These are phyloP conservation scores for Eulemur macaco DNA, from an alignment of 2,113 vertebrate genomes.

Conservation along the genomic window DNA sequence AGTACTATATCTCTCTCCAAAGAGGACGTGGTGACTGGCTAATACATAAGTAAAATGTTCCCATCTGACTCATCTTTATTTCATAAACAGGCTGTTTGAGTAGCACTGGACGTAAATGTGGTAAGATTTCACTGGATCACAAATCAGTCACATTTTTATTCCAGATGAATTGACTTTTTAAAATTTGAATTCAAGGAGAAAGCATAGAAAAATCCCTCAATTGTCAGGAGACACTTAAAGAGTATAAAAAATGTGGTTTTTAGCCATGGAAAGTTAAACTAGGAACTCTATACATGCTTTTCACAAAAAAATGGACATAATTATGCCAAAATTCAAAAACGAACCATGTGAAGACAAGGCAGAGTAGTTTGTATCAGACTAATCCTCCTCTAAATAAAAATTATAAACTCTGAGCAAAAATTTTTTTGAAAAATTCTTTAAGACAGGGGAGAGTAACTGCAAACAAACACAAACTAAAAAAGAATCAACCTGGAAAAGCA, in stretches of 20 bases:
- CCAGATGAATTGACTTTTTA: not conserved
- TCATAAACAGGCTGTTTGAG: not conserved
- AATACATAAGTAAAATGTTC: not conserved
- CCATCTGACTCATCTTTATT: not conserved
- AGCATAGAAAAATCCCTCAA: not conserved
- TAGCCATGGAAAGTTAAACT: not conserved
- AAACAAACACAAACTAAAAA: not conserved
- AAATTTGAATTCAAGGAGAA: not conserved
- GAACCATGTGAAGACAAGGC: not conserved
- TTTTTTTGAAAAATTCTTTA: not conserved
- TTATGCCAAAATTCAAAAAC: not conserved
- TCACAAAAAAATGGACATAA: not conserved
- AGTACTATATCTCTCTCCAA: not conserved
- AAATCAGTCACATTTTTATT: not conserved
- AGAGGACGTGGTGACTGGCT: not conserved
- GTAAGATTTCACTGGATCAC: not conserved
- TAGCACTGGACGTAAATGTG: not conserved
- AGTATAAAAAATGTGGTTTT: not conserved
- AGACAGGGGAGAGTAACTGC: not conserved
- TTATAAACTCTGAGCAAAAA: not conserved
- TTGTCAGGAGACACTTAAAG: not conserved
- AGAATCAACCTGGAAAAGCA: not conserved
- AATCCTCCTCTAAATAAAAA: not conserved
- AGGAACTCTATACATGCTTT: not conserved
- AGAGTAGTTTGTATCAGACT: not conserved